Conservation (phyloP, 2,888 invertebrate species). For the Aproaerema taeniolella region DNA sequence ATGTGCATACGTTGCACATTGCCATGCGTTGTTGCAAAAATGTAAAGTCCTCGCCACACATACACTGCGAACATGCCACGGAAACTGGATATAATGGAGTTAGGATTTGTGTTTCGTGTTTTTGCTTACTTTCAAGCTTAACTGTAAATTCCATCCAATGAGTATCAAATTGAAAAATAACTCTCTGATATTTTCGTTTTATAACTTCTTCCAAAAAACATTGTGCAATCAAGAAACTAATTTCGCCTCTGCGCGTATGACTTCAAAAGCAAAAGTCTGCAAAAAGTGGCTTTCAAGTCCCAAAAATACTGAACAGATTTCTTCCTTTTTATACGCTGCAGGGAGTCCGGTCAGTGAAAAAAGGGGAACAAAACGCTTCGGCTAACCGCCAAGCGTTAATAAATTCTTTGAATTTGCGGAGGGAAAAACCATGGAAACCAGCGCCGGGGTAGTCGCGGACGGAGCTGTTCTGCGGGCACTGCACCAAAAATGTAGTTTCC, state of each 20-base stretch:
- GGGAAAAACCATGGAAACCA: slow-evolving; percentile 41
- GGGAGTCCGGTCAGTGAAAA: slow-evolving; percentile 47
- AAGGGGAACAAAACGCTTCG: slow-evolving; percentile 53
- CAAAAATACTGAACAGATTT: slow-evolving; percentile 32
- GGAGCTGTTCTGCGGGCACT: slow-evolving; percentile 8
- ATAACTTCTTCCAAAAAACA: too few relatives aligned
- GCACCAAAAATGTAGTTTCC: slow-evolving; percentile 12
- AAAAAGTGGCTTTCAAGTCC: slow-evolving; percentile 19
- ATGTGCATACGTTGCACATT: slow-evolving; percentile 52
- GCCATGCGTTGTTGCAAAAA: slow-evolving; percentile 56
- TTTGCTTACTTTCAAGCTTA: too few relatives aligned
- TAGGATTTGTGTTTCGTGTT: too few relatives aligned
- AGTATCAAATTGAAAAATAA: too few relatives aligned
- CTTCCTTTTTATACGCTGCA: slow-evolving; percentile 46
- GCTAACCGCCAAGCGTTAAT: slow-evolving; percentile 71
- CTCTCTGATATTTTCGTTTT: too few relatives aligned
- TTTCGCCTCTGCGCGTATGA: too few relatives aligned
- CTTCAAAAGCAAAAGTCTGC: too few relatives aligned
- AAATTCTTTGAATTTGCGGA: slow-evolving; percentile 65
- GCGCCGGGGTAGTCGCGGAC: slow-evolving; percentile 19
- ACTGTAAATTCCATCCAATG: too few relatives aligned
- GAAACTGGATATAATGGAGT: too few relatives aligned
- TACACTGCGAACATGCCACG: too few relatives aligned
- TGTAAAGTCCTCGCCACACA: slow-evolving; percentile 40
- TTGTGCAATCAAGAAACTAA: too few relatives aligned